Evolutionary conservation across 1,140 invertebrate genomes (phyloP), one percentile per base, ranked within the genome.

Genomic region (Drosophila melanica): DNA sequence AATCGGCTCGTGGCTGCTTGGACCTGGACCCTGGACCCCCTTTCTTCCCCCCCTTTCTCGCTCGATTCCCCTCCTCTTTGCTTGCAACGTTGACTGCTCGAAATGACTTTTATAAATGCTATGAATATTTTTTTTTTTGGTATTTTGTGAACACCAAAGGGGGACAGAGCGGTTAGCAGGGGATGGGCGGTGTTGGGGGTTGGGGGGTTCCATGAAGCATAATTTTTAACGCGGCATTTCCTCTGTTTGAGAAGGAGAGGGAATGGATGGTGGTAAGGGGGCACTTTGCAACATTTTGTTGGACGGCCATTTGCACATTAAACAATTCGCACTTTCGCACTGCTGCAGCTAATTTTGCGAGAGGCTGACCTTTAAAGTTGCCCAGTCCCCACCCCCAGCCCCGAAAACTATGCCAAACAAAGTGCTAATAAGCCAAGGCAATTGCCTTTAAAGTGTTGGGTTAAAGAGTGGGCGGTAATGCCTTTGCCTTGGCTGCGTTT

Each of bases 81-180:
- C 37, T 54, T 55, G 54, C 45, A 58, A 58, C 50, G 57, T 33
- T 55, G 66, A 48, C 48, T 57, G 51, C 58, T 81, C 77, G 59
- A 76, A 87, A 87, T 87, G 84, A 87, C 82, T 87, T 89, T 89
- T 87, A 89, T 77, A 87, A 87, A 89, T 89, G 84, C 77, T 70
- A 89, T 87, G 84, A 82, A 89, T 86, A 77, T 84, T 76, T 71
- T 71, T 66, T 44, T 59, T 23, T 75, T 78, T 71, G 67, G 57
- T 63, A 77, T 69, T 54, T 23, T 2, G 33, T n/a, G 16, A 33
- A 33, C 30, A 4, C 23, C 23, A 27, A 5, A 6, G 18, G 16
- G 14, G 20, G 3, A 2, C 5, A 41, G 33, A 12, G 14, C 12
- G 14, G 9, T 51, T 33, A n/a, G 45, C 42, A n/a, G 11, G 30